Evolutionary conservation across 2,888 invertebrate genomes (phyloP), one percentile per base, ranked within the genome.

Genomic region (Drosophila acutilabella): DNA sequence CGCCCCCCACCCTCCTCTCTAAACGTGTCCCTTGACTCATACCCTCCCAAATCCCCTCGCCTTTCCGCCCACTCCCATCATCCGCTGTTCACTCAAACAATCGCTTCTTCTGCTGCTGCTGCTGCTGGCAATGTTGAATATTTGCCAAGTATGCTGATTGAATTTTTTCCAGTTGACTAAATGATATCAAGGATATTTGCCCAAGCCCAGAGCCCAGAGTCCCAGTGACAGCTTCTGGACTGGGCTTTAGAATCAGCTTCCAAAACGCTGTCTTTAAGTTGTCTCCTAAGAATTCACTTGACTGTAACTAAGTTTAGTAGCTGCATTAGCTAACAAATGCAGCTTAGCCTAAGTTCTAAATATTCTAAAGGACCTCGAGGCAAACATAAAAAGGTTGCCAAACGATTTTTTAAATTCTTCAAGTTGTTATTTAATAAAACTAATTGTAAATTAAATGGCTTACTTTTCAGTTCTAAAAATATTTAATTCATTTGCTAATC

Each of bases 101-200:
- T 82, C 68, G 57, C 47, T 44, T 13, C 44, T 44, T 23, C 53
- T 44, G 84, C 36, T 65, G 62, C 67, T 65, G 62, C 67, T 67
- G 64, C 64, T 68, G 64, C 50, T 68, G 53, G 61, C 66, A 40
- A 51, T 60, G 72, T 78, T 75, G 81, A 83, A 83, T 89, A 90
- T 90, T 91, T 90, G 91, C 89, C 84, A 88, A 90, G 90, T 89
- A 90, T 90, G 89, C 90, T 90, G 90, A 90, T 90, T 90, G 90
- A 90, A 90, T 90, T 90, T 88, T 88, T 90, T 90, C 90, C 91
- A 85, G 89, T 90, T 90, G 90, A 90, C 90, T 90, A 90, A 90
- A 88, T 90, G 91, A 89, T 91, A 90, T 91, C 90, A 91, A 90
- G 90, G 90, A 91, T 91, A 90, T 90, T 90, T 90, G 84, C 84